These are phyloP conservation scores for Augochlora pura DNA, from an alignment of 1,140 invertebrate species.

Conservation along the genomic window DNA sequence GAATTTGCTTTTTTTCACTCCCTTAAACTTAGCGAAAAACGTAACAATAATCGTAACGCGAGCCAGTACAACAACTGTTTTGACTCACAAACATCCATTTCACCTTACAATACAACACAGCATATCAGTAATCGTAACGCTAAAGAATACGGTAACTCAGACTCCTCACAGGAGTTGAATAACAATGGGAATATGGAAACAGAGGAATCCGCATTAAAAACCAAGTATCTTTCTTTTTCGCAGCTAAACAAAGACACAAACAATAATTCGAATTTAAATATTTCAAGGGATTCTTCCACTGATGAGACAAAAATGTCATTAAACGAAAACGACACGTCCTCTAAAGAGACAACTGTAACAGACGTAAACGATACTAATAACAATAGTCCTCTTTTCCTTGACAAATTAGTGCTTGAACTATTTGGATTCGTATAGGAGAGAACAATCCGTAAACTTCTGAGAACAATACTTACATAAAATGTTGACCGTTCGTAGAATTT, in stretches of 20 bases:
- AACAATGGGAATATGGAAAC: constrained; percentile 30
- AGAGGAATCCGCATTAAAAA: constrained; percentile 63
- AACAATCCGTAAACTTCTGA: constrained; percentile 23
- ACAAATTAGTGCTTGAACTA: constrained; percentile 34
- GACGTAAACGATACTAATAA: constrained; percentile 53
- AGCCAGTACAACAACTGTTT: neutral
- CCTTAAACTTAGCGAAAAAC: constrained; percentile 20
- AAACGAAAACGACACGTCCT: constrained; percentile 13
- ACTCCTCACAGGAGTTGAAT: neutral
- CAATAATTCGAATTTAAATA: constrained; percentile 27
- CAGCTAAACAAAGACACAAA: constrained; percentile 30
- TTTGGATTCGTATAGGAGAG: constrained; percentile 29
- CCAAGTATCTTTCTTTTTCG: constrained; percentile 51
- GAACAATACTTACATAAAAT: constrained; percentile 27
- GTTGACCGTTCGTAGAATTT: constrained; percentile 8
- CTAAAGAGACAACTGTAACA: constrained; percentile 2
- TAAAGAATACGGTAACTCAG: constrained; percentile 29
- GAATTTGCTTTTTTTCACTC: constrained; percentile 47
- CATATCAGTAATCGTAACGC: constrained; percentile 32
- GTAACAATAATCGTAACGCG: constrained; percentile 32
- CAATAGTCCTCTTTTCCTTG: constrained; percentile 52
- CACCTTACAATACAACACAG: constrained; percentile 13
- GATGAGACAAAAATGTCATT: constrained; percentile 8
- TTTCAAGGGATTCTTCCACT: constrained; percentile 10
- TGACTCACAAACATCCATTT: neutral